Evolutionary conservation across 2,888 invertebrate species (phyloP).

Genomic region (Hydroisotoma schaefferi): DNA sequence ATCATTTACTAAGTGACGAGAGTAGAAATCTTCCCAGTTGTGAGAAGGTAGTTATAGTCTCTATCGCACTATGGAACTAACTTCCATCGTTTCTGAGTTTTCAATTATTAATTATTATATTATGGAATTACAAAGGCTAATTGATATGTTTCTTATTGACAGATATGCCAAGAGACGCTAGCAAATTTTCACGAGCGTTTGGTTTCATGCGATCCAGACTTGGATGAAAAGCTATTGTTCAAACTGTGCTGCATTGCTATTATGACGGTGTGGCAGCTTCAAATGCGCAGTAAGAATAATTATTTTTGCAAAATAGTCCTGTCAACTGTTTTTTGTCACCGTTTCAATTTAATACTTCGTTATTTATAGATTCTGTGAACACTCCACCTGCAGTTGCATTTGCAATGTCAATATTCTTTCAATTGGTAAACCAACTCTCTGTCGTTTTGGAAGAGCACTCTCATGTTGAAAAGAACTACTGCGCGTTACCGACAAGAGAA

Average conservation of each 20-base stretch:
- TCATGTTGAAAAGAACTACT: not conserved
- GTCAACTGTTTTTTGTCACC: not conserved
- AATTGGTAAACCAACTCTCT: slow-evolving; percentile 35
- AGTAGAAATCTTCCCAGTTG: slow-evolving; percentile 35
- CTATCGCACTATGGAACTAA: not conserved
- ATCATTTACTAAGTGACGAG: slow-evolving; percentile 39
- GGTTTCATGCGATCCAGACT: slow-evolving; percentile 32
- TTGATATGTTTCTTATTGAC: not conserved
- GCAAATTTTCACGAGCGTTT: slow-evolving; percentile 40
- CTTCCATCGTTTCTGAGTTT: not conserved
- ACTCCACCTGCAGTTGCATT: slow-evolving; percentile 43
- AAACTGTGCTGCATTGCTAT: slow-evolving; percentile 39
- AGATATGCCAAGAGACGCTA: slow-evolving; percentile 38
- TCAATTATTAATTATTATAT: not conserved
- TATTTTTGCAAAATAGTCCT: not conserved
- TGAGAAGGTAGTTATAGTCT: slow-evolving; percentile 29
- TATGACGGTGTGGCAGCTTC: slow-evolving; percentile 41
- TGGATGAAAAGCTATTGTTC: slow-evolving; percentile 42
- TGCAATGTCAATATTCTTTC: slow-evolving; percentile 43
- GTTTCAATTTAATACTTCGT: not conserved
- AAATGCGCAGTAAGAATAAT: slow-evolving; percentile 28
- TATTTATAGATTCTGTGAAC: slow-evolving; percentile 36
- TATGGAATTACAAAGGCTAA: not conserved
- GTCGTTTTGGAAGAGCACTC: slow-evolving; percentile 36
- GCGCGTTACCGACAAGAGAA: not conserved